Evolutionary conservation across 2,797 vertebrate species (phyloP), one percentile per base, ranked within the genome.

Genomic region (Phataginus tetradactyla): DNA sequence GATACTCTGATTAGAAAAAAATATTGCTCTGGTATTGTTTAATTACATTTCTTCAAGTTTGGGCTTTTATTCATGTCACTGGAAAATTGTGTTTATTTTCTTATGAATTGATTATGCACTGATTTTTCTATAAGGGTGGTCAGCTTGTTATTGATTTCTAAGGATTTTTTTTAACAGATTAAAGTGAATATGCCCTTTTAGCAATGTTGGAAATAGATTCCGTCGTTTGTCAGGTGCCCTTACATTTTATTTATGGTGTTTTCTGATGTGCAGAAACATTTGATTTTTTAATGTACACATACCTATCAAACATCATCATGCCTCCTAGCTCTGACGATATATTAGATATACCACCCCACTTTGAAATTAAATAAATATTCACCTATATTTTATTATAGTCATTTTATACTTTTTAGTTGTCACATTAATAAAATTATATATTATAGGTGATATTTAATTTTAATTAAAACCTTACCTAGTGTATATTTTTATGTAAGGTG

Each of bases 331-430:
- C 32, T 86, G 53, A 45, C 64, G 64, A 75, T 55, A 68, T 61
- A 45, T 68, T 74, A 95, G 49, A 85, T 80, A 87, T 57, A 74
- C 14, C 17, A 32, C 12, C 12, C 7, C 75, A 66, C 7, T 20
- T 92, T 69, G 42, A 95, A 85, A 90, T 90, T 68, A 90, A 64
- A 39, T 83, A 64, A 34, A 61, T 83, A 90, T 81, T 66, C 20
- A 34, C 10, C 77, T 85, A 53, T 23, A 37, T 69, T 92, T 90
- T 80, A 87, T 88, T 88, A 79, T 53, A 74, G 39, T 51, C 84
- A 87, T 71, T 88, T 92, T 72, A 57, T 51, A 68, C 4, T 37
- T 78, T 86, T 71, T 59, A 91, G 29, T 79, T 79, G 12, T 57
- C 63, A 90, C 37, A 45, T 51, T 85, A 51, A 86, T 72, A 69